Conservation (phyloP, 2,113 vertebrate genomes). For the Xiphias gladius region DNA sequence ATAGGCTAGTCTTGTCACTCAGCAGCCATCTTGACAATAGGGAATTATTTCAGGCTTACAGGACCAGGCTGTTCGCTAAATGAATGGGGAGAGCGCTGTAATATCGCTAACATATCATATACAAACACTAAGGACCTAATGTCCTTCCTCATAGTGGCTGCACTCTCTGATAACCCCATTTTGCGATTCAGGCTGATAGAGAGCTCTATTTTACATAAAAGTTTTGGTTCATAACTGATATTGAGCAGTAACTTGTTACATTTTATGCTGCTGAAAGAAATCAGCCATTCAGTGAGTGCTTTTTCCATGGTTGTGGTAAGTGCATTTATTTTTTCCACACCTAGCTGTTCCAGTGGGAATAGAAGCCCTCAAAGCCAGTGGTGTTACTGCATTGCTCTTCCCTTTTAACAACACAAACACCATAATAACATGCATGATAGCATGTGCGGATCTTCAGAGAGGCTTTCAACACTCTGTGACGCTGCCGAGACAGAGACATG, state of each 20-base stretch:
- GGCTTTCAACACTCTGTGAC: neutral
- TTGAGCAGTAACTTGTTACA: conserved; percentile 15
- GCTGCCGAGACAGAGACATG: neutral
- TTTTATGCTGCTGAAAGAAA: neutral
- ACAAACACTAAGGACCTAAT: conserved; percentile 1
- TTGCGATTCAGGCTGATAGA: conserved; percentile 38
- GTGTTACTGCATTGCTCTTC: neutral
- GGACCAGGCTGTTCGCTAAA: too few species aligned
- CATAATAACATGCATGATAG: neutral
- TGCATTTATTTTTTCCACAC: conserved; percentile 16
- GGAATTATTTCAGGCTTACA: too few species aligned
- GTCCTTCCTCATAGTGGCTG: neutral
- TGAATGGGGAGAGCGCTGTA: too few species aligned
- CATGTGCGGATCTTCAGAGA: conserved; percentile 9
- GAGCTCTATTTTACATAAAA: conserved; percentile 15
- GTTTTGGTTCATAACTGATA: neutral
- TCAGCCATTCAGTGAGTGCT: neutral
- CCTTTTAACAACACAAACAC: conserved; percentile 13
- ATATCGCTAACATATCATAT: neutral
- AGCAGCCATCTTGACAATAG: too few species aligned
- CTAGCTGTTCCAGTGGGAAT: neutral
- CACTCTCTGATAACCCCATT: conserved; percentile 26
- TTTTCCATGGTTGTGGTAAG: neutral
- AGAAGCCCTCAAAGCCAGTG: neutral
- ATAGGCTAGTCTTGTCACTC: too few species aligned